Base-by-base conservation (phyloP, 2,113 vertebrate species). In the Chiloscyllium plagiosum region DNA sequence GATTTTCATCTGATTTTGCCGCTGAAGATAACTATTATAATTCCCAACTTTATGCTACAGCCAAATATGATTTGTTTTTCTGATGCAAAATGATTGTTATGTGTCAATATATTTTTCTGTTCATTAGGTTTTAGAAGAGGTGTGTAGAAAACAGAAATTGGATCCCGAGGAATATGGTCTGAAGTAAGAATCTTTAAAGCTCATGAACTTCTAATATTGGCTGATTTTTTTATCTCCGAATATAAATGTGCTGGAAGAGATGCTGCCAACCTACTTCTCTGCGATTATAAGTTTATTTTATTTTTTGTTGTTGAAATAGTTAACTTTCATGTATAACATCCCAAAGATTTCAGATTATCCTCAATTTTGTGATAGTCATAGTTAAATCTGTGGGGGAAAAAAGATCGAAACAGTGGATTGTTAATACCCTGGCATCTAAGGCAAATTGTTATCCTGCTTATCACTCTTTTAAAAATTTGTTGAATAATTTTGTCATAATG, bases 101-200 rank as follows among this genome's bases (percentile, higher is more conserved):
- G 68, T 92, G 13, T 92, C 26, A 22, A 70, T 29, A 12, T 97
- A n/a, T 96, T 65, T 87, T 24, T 76, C 96, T 96, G 95, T 12
- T 96, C 96, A 70, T 78, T 96, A 99, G 99, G 97, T 99, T 95
- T 97, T 99, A 96, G 99, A 99, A 96, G 99, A 99, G 95, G 98
- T 98, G 33, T 99, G 98, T 96, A 98, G 96, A 96, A 98, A 98
- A 95, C 98, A 99, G 89, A 98, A 98, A 42, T 99, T 98, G 96
- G 97, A 98, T 96, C 98, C 99, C 22, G 97, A 97, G 29, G 98
- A 99, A 10, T 98, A 99, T 95, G 98, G 98, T 80, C 97, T 99
- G 72, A 99, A 98, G 99, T 99, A 97, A 98, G 99, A 90, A 47
- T 56, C 70, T 61, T 69, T 92, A n/a, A 72, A 65, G 22, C 69